Conservation (phyloP, 2,113 vertebrate species). For the Stegostoma tigrinum region DNA sequence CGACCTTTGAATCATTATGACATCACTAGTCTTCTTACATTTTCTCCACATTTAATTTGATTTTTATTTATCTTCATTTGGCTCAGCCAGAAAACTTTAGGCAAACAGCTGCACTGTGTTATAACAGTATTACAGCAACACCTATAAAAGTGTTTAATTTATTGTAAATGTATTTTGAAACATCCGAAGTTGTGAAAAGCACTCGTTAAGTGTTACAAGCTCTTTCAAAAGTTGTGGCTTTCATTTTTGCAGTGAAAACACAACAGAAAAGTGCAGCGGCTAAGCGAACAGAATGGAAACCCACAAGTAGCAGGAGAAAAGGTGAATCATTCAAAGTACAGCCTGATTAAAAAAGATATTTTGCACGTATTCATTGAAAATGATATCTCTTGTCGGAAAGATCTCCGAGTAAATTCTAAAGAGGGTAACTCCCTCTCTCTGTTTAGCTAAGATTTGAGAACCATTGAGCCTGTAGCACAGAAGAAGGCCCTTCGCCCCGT, state of each 20-base stretch:
- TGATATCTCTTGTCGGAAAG: neutral
- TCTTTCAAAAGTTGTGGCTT: neutral
- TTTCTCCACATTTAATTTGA: no score
- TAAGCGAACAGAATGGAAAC: neutral
- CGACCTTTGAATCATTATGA: no score
- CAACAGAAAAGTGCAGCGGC: neutral
- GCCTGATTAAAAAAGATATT: neutral
- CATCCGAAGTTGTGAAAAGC: neutral
- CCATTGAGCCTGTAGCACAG: no score
- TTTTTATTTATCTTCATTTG: no score
- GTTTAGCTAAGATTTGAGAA: neutral
- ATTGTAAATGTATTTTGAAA: neutral
- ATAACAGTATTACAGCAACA: no score
- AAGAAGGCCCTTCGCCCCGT: no score
- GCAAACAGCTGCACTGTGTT: neutral
- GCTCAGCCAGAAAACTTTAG: no score
- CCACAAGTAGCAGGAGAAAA: neutral
- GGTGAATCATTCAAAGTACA: neutral
- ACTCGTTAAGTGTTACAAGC: conserved; percentile 41
- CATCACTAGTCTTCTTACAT: no score
- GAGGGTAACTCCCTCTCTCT: neutral
- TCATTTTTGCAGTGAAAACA: neutral
- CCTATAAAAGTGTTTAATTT: neutral
- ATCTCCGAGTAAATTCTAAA: neutral
- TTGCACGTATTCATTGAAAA: neutral